A percentile compares a stretch with the other conserved stretches of the same genome.
Evolutionary conservation across 1,140 invertebrate species (phyloP).

Genomic region (Thaumatotibia leucotreta): DNA sequence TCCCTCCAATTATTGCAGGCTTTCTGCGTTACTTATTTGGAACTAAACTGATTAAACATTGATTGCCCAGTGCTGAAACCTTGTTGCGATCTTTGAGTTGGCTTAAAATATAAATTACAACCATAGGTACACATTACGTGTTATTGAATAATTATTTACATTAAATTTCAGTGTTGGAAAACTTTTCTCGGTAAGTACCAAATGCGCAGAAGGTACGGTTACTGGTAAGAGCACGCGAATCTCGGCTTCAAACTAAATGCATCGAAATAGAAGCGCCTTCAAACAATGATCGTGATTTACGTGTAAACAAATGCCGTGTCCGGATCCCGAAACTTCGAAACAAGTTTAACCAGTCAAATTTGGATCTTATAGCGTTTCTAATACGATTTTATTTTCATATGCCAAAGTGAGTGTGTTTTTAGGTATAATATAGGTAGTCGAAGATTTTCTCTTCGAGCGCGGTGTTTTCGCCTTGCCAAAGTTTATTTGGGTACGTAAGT

Average conservation of each 20-base stretch:
- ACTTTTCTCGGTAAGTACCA: slow-evolving; percentile 27
- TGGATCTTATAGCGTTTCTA: background rate
- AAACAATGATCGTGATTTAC: slow-evolving; percentile 73
- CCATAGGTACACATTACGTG: background rate
- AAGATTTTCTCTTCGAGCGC: slow-evolving; percentile 44
- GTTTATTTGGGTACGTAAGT: slow-evolving; percentile 48
- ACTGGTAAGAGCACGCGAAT: slow-evolving; percentile 46
- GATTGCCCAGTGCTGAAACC: background rate
- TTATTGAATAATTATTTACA: background rate
- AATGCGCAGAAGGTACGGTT: slow-evolving; percentile 29
- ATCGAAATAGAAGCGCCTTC: slow-evolving; percentile 71
- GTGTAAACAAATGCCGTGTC: slow-evolving; percentile 59
- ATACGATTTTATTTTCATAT: background rate
- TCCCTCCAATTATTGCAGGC: background rate
- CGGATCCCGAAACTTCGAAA: slow-evolving; percentile 49
- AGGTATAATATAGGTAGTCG: slow-evolving; percentile 17
- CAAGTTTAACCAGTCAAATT: background rate
- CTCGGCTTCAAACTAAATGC: slow-evolving; percentile 53
- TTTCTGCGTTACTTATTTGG: no score
- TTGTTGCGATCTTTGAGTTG: no score
- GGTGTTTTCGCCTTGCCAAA: slow-evolving; percentile 39
- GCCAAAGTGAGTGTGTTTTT: background rate
- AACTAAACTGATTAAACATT: background rate
- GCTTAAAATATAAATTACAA: no score
- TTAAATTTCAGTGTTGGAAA: slow-evolving; percentile 43